Conservation (phyloP, 2,888 invertebrate genomes). For the Lathronympha strigana region DNA sequence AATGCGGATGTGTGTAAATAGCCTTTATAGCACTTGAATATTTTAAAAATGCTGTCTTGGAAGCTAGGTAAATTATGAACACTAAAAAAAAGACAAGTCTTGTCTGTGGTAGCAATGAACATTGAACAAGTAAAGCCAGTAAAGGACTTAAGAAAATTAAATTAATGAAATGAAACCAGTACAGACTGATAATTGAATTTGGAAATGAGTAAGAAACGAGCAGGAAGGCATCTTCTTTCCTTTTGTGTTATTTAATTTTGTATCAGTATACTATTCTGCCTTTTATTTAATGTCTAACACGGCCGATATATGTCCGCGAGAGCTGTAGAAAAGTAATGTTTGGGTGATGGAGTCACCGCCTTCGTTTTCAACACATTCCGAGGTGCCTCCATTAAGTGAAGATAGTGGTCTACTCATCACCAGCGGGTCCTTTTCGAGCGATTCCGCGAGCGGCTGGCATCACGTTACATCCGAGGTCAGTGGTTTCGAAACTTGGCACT, state of each 20-base stretch:
- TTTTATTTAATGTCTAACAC: constrained; percentile 52
- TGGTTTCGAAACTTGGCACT: constrained; percentile 36
- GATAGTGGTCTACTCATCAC: constrained; percentile 89
- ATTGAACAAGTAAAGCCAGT: constrained; percentile 6
- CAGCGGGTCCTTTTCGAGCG: constrained; percentile 90
- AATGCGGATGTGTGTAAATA: no score
- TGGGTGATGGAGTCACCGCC: constrained; percentile 90
- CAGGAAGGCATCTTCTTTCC: constrained; percentile 13
- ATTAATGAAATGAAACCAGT: constrained; percentile 14
- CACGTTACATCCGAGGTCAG: constrained; percentile 88
- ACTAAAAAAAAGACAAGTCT: neutral
- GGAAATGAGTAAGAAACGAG: constrained; percentile 29
- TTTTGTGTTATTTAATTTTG: constrained; percentile 35
- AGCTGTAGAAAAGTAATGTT: constrained; percentile 51
- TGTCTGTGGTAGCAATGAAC: constrained; percentile 25
- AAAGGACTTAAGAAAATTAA: constrained; percentile 18
- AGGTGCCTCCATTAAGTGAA: constrained; percentile 89
- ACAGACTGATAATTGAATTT: constrained; percentile 13
- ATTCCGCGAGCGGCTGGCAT: constrained; percentile 87
- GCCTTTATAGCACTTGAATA: no score
- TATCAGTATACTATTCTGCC: constrained; percentile 41
- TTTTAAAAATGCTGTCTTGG: neutral
- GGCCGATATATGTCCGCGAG: constrained; percentile 58
- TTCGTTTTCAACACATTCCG: constrained; percentile 89
- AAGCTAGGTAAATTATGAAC: neutral